Percentiles rank a stretch among this genome's conserved stretches.
phyloP scores from a whole-genome alignment of 2,113 vertebrate genomes.

The Petrocephalus zakoni region DNA sequence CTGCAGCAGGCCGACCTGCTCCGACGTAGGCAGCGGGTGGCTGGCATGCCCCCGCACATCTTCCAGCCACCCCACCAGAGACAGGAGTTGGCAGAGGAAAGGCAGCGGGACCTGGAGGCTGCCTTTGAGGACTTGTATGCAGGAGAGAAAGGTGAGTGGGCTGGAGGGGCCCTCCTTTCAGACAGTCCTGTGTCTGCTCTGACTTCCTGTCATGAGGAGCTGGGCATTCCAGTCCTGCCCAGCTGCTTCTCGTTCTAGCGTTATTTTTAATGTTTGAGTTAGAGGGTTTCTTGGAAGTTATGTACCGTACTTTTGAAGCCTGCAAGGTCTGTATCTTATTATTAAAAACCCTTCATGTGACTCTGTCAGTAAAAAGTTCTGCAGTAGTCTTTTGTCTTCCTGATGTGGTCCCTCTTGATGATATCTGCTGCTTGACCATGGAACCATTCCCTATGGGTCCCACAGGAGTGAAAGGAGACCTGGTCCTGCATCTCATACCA shows the following conservation, averaged over 20 bases:
- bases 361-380: not conserved
- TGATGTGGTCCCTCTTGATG: not conserved
- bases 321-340: not conserved
- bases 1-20: constrained; percentile 77
- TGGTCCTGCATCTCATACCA: constrained; percentile 74
- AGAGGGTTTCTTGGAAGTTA: not conserved
- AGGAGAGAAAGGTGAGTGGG: constrained; percentile 67
- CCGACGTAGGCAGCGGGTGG: constrained; percentile 65
- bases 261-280: not conserved
- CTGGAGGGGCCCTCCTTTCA: not conserved
- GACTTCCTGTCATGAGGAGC: not conserved
- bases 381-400: not conserved
- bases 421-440: not conserved
- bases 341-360: not conserved
- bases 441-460: not conserved
- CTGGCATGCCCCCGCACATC: constrained; percentile 71
- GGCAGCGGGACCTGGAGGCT: constrained; percentile 83
- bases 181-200: not conserved
- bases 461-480: constrained; percentile 71
- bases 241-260: not conserved
- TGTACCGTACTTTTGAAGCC: not conserved
- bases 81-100: constrained; percentile 67
- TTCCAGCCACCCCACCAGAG: constrained; percentile 70
- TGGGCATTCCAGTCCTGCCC: not conserved
- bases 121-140: constrained; percentile 88